phyloP scores from a whole-genome alignment of 2,888 invertebrate species.

The Pelosia muscerda region DNA sequence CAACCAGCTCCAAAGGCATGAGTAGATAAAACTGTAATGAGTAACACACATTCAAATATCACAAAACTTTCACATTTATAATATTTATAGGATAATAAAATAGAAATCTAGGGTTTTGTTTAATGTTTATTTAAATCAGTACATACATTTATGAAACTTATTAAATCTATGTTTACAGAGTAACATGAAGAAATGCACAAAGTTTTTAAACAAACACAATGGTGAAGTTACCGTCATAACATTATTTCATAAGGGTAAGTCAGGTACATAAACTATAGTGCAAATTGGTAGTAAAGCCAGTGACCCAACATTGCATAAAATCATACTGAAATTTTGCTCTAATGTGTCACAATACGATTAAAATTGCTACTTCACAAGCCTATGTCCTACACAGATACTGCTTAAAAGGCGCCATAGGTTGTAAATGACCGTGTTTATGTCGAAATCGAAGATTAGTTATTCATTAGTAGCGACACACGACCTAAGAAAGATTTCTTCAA shows the following conservation, averaged over 20 bases:
- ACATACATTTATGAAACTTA: slow-evolving; percentile 27
- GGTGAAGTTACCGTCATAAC: slow-evolving; percentile 6
- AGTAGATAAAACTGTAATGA: too few species aligned
- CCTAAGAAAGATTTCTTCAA: too few species aligned
- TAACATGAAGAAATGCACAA: slow-evolving; percentile 6
- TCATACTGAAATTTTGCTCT: background rate
- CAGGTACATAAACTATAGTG: slow-evolving; percentile 7
- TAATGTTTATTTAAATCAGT: slow-evolving; percentile 25
- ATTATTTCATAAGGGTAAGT: background rate
- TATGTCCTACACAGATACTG: background rate
- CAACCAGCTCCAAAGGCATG: too few species aligned
- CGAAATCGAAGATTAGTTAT: too few species aligned
- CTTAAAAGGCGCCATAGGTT: too few species aligned
- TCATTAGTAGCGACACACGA: too few species aligned
- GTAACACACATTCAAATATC: too few species aligned
- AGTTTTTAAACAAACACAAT: slow-evolving; percentile 1
- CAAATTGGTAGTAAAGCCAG: background rate
- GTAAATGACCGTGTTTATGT: too few species aligned
- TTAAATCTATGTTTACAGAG: slow-evolving; percentile 4
- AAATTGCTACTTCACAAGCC: background rate
- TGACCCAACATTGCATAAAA: background rate
- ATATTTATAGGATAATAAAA: background rate
- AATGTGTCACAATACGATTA: background rate
- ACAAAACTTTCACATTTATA: too few species aligned
- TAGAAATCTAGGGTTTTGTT: background rate